Conservation (phyloP, 2,797 vertebrate genomes). For the Pachyuromys duprasi region DNA sequence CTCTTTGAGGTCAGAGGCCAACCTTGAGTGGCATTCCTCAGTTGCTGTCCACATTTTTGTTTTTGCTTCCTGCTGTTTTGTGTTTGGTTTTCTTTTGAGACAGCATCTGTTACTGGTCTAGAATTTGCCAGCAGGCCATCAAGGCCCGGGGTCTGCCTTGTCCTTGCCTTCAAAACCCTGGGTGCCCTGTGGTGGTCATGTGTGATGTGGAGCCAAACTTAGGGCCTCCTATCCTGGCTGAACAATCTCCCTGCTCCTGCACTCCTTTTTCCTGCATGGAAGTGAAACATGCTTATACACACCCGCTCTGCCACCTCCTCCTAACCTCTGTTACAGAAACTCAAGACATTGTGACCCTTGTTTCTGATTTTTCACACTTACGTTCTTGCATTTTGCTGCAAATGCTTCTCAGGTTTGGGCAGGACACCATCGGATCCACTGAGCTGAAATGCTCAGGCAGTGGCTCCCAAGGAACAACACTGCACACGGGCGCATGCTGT, state of each 20-base stretch:
- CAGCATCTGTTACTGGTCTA: not conserved
- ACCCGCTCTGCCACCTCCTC: not conserved
- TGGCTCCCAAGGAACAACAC: not conserved
- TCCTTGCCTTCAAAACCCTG: not conserved
- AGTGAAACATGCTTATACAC: not conserved
- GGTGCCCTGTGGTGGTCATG: not conserved
- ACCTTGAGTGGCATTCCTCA: no score
- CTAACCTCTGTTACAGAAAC: not conserved
- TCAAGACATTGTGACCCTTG: not conserved
- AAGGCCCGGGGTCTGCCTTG: not conserved
- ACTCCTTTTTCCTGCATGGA: not conserved
- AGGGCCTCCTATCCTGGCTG: not conserved
- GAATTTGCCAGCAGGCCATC: not conserved
- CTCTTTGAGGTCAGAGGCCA: not conserved
- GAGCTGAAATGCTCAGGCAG: not conserved
- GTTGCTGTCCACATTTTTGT: not conserved
- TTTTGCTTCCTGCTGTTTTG: not conserved
- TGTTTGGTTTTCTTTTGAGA: not conserved
- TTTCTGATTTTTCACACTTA: constrained; percentile 9
- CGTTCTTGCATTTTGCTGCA: not conserved
- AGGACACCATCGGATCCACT: not conserved
- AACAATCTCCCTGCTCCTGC: not conserved
- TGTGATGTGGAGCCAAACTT: not conserved
- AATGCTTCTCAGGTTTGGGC: not conserved
- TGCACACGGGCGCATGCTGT: not conserved